Evolutionary conservation across 2,113 vertebrate species (phyloP).

Genomic region (Hipposideros armiger): DNA sequence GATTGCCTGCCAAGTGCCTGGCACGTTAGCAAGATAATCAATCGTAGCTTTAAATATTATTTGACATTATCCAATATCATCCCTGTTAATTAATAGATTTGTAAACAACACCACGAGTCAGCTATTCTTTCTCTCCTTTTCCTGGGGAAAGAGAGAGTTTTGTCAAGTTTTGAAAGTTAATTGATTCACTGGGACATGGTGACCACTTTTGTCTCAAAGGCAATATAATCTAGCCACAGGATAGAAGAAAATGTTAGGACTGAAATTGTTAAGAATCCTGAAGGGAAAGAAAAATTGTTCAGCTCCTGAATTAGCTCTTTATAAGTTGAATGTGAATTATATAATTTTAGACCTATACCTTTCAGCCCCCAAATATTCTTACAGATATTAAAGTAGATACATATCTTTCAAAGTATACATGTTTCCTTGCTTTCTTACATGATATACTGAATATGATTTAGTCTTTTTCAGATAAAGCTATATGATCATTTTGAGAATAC

Average conservation of each 20-base stretch:
- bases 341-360: neutral
- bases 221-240: neutral
- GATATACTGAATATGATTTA: neutral
- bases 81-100: neutral
- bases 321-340: neutral
- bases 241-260: neutral
- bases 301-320: neutral
- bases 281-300: neutral
- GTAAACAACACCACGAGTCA: neutral
- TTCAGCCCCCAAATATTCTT: neutral
- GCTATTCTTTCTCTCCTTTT: constrained; percentile 9
- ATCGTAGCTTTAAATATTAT: neutral
- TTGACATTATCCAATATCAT: neutral
- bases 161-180: neutral
- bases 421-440: neutral
- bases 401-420: neutral
- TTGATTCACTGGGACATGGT: neutral
- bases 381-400: neutral
- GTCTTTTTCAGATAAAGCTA: constrained; percentile 5
- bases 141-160: neutral
- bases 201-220: neutral
- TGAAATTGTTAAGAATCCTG: neutral
- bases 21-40: neutral
- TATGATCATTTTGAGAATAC: neutral
- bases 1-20: neutral